These are phyloP conservation scores for Oreonectes daqikongensis DNA, from an alignment of 2,797 vertebrate genomes.

Conservation along the genomic window DNA sequence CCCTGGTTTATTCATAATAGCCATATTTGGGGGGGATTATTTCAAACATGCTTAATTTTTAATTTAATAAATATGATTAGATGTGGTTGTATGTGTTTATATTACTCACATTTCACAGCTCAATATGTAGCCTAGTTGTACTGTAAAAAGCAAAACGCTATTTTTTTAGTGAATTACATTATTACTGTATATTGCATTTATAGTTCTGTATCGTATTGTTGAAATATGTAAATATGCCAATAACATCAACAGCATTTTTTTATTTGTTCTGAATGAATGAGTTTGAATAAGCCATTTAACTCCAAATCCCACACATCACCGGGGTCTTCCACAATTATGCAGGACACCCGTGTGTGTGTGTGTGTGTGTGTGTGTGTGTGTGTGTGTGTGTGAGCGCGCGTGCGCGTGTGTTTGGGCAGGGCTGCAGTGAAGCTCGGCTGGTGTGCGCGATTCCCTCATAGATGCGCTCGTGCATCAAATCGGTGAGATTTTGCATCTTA, in stretches of 20 bases:
- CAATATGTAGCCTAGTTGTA: too few relatives aligned
- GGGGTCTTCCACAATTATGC: conserved; percentile 4
- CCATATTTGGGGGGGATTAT: too few relatives aligned
- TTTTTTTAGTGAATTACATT: background rate
- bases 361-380: background rate
- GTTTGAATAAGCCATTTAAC: background rate
- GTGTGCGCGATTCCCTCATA: conserved; percentile 23
- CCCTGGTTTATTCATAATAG: too few relatives aligned
- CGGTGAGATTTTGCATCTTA: conserved; percentile 1
- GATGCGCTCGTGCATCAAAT: conserved; percentile 9
- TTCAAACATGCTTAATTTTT: too few relatives aligned
- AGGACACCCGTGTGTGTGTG: background rate
- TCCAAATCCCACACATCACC: conserved; percentile 19
- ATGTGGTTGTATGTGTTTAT: background rate
- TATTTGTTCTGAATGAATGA: background rate
- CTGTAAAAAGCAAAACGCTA: too few relatives aligned
- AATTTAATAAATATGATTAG: background rate
- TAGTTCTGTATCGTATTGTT: too few relatives aligned
- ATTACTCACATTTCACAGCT: background rate
- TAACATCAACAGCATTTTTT: too few relatives aligned
- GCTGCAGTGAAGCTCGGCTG: conserved; percentile 47
- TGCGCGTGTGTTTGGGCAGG: conserved; percentile 40
- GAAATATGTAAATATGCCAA: too few relatives aligned
- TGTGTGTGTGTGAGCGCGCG: background rate
- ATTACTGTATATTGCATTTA: background rate